Evolutionary conservation across 2,113 vertebrate genomes (phyloP).

Genomic region (Junco hyemalis): DNA sequence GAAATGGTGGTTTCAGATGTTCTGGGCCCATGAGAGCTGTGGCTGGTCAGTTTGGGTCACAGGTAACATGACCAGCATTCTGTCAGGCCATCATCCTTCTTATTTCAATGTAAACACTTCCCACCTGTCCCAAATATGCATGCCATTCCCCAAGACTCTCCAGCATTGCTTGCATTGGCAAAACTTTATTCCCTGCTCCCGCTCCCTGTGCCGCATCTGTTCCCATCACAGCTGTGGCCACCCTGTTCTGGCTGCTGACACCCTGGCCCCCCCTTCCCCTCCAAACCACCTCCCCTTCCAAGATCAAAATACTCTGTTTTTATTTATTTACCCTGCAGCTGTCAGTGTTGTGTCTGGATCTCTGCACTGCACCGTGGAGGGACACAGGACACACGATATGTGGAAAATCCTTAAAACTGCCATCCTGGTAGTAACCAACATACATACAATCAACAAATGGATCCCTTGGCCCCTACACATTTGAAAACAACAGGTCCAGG

Average conservation of each 20-base stretch:
- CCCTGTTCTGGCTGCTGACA: constrained; percentile 69
- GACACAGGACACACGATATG: constrained; percentile 76
- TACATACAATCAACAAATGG: constrained; percentile 74
- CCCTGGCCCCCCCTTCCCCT: constrained; percentile 4
- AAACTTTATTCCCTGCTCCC: constrained; percentile 66
- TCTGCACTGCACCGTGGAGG: constrained; percentile 66
- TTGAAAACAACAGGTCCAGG: constrained; percentile 28
- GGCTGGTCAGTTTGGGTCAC: constrained; percentile 79
- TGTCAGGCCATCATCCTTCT: constrained; percentile 70
- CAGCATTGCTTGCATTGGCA: constrained; percentile 81
- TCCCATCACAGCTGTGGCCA: constrained; percentile 79
- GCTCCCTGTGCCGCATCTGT: constrained; percentile 79
- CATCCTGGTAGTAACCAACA: constrained; percentile 79
- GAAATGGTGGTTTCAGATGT: neutral
- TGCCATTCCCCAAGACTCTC: constrained; percentile 80
- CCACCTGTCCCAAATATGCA: constrained; percentile 87
- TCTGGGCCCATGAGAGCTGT: neutral
- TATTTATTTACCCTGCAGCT: constrained; percentile 90
- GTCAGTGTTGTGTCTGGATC: constrained; percentile 98
- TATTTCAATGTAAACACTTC: constrained; percentile 89
- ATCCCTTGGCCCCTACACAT: constrained; percentile 46
- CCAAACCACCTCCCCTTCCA: constrained; percentile 27
- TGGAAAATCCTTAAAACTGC: constrained; percentile 82
- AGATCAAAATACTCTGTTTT: constrained; percentile 87
- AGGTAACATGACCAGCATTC: constrained; percentile 74